Evolutionary conservation across 2,888 invertebrate genomes (phyloP).

Genomic region (Caenorhabditis macrosperma): DNA sequence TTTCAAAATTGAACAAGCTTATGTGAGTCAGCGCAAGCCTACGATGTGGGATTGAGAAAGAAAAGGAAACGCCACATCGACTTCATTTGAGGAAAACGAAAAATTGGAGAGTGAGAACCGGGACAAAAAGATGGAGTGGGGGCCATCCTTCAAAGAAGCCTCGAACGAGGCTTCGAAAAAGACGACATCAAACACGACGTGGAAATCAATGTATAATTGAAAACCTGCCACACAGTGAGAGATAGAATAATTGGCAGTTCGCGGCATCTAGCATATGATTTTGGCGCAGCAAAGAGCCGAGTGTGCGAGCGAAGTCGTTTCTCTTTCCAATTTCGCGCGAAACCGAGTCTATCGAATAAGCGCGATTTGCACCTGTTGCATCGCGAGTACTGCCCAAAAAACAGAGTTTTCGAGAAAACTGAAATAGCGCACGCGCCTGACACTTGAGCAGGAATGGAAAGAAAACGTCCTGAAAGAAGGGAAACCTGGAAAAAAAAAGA

Average conservation of each 20-base stretch:
- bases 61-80: constrained; percentile 8
- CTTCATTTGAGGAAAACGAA: not conserved
- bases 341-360: not conserved
- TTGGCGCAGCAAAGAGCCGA: not conserved
- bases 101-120: not conserved
- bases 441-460: not conserved
- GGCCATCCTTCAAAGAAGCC: no score
- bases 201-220: constrained; percentile 10
- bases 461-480: not conserved
- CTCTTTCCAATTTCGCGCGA: not conserved
- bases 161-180: not conserved
- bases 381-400: not conserved
- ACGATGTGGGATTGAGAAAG: not conserved
- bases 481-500: not conserved
- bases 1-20: not conserved
- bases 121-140: no score
- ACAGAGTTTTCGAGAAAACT: not conserved
- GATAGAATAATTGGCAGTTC: constrained; percentile 6
- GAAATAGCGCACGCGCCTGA: not conserved
- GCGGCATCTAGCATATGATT: not conserved
- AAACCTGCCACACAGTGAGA: not conserved
- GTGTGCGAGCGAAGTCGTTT: not conserved
- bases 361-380: not conserved
- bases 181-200: not conserved
- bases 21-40: not conserved